Evolutionary conservation across 2,113 vertebrate genomes (phyloP), one percentile per base, ranked within the genome.

Genomic region (Atlantisia rogersi): DNA sequence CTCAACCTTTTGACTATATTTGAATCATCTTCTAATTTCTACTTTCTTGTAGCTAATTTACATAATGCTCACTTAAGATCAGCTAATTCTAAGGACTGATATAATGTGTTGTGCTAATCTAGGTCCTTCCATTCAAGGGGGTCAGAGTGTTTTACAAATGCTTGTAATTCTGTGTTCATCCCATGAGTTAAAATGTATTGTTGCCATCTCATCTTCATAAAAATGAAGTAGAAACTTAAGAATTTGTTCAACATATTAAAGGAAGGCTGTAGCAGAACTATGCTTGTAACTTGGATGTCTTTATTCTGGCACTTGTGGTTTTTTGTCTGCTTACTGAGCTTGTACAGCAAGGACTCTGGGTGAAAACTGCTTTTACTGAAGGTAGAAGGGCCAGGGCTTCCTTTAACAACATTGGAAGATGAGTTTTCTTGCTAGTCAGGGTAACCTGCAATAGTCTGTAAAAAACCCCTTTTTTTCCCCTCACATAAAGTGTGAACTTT

Each of bases 41-140:
- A 16, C 71, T 86, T 90, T 85, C 52, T 85, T 74, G 32, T 86
- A 70, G 69, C 63, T 93, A 28, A 86, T 96, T 94, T 95, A 56
- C 82, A 59, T 96, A 95, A 93, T 88, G 55, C 75, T 91, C 35
- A 73, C 79, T 96, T 94, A 78, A 94, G 94, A 86, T 83, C 53
- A 70, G 14, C 68, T 90, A 1, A 0, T 94, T 95, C 46, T 67
- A 63, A 86, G 75, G 40, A 60, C 24, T 88, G 68, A 74, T 91
- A 63, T 24, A 90, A 77, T 94, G 46, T 86, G 46, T 91, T 95
- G 59, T 91, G 68, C 55, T 91, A 85, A 90, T 95, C 37, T 90
- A 46, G 65, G 22, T 88, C 79, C 85, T 93, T 94, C 62, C 2
- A 1, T 90, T 90, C 31, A 59, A 86, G 70, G 53, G 85, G 79